Base-by-base conservation (phyloP, 2,888 invertebrate genomes). In the Leptura quadrifasciata region DNA sequence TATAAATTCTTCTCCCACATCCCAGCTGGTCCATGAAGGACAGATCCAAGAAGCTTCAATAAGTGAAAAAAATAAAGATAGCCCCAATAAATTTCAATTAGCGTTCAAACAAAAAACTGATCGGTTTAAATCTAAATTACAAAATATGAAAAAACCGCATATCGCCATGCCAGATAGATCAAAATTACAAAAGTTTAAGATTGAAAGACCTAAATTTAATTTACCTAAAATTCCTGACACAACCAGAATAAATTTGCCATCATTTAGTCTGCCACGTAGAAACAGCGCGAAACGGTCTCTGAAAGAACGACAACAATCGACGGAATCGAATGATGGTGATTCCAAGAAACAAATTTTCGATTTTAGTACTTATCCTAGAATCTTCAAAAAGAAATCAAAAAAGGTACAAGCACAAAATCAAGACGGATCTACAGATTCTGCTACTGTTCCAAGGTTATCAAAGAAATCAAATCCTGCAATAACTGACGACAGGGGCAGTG, bases 321-420 rank as follows among this genome's bases (percentile, higher is more conserved):
- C 91, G 58, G 91, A 91, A 82, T 90, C 91, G 8, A 89, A 90
- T 39, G 89, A 88, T 24, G 91, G 91, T 63, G 90, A 91, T 58
- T 90, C 90, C 63, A 92, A 91, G 82, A 92, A 91, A 83, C 92
- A 91, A 82, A 90, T 92, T 80, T 94, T 95, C 85, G 94, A 95
- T 88, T 93, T 94, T 54, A 93, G 93, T 82, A 96, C 96, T 0
- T 95, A 94, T 86, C 96, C 96, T 0, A 92, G 95, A 82, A 91
- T 96, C 80, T 93, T 94, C 83, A 86, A 84, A 71, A 85, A 83
- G 78, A 86, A 86, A 72, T 60, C 79, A 0, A 77, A 79, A 73
- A 24, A 67, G 1, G 73, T 65, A 12, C 60, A 72, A 9, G 72
- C 72, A 5, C n/a, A 60, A 12, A 52, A 71, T 24, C 21, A 10